Conservation (phyloP, 2,113 vertebrate species). For the Elephas maximus region DNA sequence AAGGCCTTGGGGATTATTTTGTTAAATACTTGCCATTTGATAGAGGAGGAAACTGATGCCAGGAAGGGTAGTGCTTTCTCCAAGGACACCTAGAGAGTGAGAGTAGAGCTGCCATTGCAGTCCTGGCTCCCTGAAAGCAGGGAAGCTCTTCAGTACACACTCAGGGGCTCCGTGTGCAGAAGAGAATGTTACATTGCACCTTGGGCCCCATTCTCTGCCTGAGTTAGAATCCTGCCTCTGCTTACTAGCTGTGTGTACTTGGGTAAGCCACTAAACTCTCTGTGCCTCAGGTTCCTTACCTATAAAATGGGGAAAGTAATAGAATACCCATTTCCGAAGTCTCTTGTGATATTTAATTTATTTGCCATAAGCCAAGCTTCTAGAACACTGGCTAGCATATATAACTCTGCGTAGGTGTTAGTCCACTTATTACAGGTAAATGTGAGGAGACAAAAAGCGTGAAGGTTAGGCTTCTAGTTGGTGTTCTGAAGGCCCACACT, state of each 20-base stretch:
- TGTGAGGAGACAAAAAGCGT: background rate
- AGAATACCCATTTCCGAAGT: background rate
- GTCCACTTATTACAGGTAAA: no score
- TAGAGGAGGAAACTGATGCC: background rate
- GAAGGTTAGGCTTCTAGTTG: background rate
- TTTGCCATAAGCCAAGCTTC: background rate
- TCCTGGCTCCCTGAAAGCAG: background rate
- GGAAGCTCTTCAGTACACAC: background rate
- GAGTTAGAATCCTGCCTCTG: background rate
- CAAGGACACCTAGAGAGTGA: background rate
- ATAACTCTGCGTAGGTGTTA: background rate
- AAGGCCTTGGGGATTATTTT: background rate
- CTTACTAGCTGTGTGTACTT: background rate
- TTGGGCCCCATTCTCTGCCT: background rate
- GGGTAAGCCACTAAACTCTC: background rate
- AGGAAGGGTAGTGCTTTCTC: background rate
- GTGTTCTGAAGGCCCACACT: background rate
- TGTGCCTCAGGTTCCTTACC: background rate
- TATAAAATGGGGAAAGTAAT: background rate
- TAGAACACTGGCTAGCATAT: background rate
- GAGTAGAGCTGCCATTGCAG: background rate
- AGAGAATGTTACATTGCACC: fast-evolving
- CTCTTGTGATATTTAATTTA: background rate
- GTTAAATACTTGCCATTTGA: background rate
- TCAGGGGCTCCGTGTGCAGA: background rate